Conservation (phyloP, 2,797 vertebrate species). For the Cryptoblepharus egeriae region DNA sequence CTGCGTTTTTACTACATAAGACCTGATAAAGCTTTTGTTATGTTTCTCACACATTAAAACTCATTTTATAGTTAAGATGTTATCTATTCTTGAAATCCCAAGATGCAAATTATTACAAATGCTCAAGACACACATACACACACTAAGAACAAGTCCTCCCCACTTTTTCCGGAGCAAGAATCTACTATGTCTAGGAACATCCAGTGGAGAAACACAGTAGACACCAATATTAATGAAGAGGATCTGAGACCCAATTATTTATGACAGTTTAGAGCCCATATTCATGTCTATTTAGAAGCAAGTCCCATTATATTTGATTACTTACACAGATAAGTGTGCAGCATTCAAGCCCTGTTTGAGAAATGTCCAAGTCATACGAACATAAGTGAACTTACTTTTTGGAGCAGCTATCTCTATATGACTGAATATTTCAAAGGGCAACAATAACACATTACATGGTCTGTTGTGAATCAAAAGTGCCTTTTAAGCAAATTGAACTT, state of each 20-base stretch:
- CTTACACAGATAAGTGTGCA: too few relatives aligned
- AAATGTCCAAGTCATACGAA: neutral
- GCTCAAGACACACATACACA: neutral
- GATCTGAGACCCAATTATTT: neutral
- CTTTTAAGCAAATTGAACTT: too few relatives aligned
- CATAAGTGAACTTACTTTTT: neutral
- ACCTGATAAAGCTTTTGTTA: conserved; percentile 1
- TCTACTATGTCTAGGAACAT: neutral
- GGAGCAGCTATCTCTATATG: neutral
- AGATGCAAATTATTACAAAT: neutral
- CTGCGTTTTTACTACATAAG: neutral
- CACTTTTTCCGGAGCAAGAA: neutral
- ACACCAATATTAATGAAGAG: neutral
- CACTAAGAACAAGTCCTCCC: neutral
- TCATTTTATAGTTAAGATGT: neutral
- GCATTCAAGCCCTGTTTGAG: neutral
- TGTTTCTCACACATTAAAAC: neutral
- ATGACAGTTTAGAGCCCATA: neutral
- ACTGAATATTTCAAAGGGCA: neutral
- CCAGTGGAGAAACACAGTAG: neutral
- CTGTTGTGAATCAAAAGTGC: too few relatives aligned
- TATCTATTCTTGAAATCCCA: neutral
- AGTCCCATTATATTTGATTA: too few relatives aligned
- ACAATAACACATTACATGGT: neutral
- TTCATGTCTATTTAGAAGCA: too few relatives aligned